phyloP scores from a whole-genome alignment of 1,140 invertebrate genomes.

The Caenorhabditis elegans region DNA sequence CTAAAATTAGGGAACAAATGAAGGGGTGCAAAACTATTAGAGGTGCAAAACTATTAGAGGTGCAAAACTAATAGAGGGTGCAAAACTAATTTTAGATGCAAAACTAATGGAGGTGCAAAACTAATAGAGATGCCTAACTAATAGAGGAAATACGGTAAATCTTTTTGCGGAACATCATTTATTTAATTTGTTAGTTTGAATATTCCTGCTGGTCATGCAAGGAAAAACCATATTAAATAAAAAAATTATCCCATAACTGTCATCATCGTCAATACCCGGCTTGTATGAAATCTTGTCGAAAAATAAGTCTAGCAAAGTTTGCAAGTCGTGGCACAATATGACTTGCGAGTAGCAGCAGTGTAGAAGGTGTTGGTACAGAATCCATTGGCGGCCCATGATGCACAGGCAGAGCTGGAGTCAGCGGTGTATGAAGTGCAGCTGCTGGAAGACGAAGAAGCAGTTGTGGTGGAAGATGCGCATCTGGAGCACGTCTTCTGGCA shows the following conservation, averaged over 20 bases:
- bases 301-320: neutral
- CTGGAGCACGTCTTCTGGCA: slow-evolving; percentile 26
- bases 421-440: neutral
- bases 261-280: neutral
- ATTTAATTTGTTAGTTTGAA: neutral
- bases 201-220: neutral
- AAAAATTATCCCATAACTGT: neutral
- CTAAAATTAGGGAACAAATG: too few relatives aligned
- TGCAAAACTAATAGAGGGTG: too few relatives aligned
- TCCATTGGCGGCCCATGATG: neutral
- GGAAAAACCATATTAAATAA: neutral
- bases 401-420: neutral
- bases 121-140: too few relatives aligned
- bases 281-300: neutral
- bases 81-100: too few relatives aligned
- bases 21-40: too few relatives aligned
- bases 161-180: neutral
- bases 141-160: too few relatives aligned
- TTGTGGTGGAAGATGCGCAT: neutral
- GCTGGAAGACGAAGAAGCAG: neutral
- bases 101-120: too few relatives aligned
- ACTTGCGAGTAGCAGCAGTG: neutral
- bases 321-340: slow-evolving; percentile 11
- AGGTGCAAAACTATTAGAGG: too few relatives aligned
- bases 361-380: slow-evolving; percentile 32